Evolutionary conservation across 37 sponge, comb jelly and placozoan genomes (phyloP).

Genomic region (Chondrosia reniformis): DNA sequence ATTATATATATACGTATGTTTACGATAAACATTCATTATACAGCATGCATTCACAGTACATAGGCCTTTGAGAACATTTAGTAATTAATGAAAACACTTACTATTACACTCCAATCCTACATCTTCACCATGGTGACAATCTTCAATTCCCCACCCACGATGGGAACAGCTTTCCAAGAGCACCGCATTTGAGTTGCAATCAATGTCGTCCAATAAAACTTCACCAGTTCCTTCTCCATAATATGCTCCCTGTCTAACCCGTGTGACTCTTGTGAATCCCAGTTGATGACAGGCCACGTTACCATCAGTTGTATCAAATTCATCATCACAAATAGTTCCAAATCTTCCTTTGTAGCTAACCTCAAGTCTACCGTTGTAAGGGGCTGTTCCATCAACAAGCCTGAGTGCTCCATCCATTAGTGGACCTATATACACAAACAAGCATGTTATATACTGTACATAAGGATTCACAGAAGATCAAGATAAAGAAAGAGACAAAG

Average conservation of each 20-base stretch:
- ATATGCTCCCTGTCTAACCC: neutral
- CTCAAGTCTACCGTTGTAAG: neutral
- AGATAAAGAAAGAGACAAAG: no score
- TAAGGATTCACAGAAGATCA: no score
- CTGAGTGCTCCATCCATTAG: neutral
- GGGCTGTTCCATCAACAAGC: neutral
- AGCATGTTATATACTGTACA: no score
- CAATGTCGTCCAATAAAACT: neutral
- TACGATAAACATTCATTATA: no score
- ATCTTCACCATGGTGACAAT: neutral
- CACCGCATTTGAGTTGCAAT: neutral
- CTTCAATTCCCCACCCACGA: slow-evolving; percentile 20
- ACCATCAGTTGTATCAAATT: neutral
- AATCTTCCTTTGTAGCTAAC: neutral
- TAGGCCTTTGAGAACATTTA: no score
- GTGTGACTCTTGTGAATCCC: neutral
- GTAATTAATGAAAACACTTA: neutral
- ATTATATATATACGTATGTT: no score
- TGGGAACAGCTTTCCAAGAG: slow-evolving; percentile 15
- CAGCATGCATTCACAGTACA: no score
- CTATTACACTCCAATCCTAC: slow-evolving; percentile 8
- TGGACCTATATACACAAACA: no score
- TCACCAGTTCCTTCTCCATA: slow-evolving; percentile 20
- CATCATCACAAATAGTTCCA: slow-evolving; percentile 8
- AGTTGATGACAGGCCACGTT: slow-evolving; percentile 11